phyloP scores from a whole-genome alignment of 2,113 vertebrate species.

The Cavia porcellus region DNA sequence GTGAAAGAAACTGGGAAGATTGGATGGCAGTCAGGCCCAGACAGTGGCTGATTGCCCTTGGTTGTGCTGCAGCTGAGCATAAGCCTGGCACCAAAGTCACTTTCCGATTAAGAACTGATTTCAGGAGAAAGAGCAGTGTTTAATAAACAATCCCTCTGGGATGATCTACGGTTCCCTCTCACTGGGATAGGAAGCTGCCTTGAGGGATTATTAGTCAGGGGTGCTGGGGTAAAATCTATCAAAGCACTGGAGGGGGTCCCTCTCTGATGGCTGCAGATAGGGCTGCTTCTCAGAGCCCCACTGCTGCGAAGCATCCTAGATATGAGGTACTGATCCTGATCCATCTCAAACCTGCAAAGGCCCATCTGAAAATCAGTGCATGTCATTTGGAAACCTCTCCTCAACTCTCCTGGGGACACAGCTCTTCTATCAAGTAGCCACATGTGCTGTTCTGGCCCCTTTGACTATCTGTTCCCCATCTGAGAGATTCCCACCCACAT shows the following conservation, averaged over 20 bases:
- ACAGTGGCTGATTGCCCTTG: neutral
- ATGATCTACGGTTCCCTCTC: too few relatives aligned
- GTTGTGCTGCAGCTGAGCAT: accelerated
- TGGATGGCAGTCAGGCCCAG: accelerated
- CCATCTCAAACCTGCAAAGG: too few relatives aligned
- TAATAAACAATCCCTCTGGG: neutral
- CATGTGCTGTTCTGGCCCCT: neutral
- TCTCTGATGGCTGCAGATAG: accelerated
- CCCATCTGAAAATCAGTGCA: neutral
- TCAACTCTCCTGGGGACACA: accelerated
- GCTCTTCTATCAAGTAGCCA: neutral
- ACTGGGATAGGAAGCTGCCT: neutral
- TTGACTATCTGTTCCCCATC: too few relatives aligned
- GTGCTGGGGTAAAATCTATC: accelerated
- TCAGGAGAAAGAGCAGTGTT: neutral
- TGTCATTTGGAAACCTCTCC: neutral
- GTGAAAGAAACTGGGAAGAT: neutral
- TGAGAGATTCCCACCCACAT: neutral
- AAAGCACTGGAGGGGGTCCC: neutral
- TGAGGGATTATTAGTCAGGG: neutral
- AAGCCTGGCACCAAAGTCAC: neutral
- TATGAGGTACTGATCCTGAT: accelerated
- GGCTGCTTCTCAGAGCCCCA: neutral
- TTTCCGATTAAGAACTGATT: neutral
- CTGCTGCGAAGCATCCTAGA: neutral